Evolutionary conservation across 2,888 invertebrate genomes (phyloP).

Genomic region (Calameuta pallipes): DNA sequence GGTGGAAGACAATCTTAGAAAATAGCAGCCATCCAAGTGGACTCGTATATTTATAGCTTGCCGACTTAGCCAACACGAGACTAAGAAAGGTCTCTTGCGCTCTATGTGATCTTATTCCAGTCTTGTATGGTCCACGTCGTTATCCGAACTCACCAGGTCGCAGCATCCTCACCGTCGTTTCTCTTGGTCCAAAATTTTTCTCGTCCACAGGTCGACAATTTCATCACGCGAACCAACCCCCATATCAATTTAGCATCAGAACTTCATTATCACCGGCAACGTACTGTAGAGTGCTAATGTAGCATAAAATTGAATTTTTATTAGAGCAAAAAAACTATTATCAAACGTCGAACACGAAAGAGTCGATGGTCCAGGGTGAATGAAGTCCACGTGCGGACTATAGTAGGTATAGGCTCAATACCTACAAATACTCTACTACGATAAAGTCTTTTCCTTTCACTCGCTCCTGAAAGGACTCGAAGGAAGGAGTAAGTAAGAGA

Average conservation of each 20-base stretch:
- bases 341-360: neutral
- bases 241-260: neutral
- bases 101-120: neutral
- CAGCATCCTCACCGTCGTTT: neutral
- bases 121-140: neutral
- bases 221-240: neutral
- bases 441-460: neutral
- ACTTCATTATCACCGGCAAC: neutral
- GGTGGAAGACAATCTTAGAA: slow-evolving; percentile 18
- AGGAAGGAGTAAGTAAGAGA: neutral
- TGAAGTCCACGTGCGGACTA: neutral
- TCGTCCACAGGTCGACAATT: neutral
- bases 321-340: neutral
- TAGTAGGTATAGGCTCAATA: neutral
- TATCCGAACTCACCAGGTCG: neutral
- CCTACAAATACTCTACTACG: neutral
- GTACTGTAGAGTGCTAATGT: neutral
- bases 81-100: slow-evolving; percentile 18
- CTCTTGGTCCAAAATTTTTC: neutral
- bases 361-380: neutral
- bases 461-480: neutral
- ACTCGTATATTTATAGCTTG: slow-evolving; percentile 22
- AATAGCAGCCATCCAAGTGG: slow-evolving; percentile 1
- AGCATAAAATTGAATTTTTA: neutral
- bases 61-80: slow-evolving; percentile 18